Percentiles rank a stretch among this genome's conserved stretches.
Evolutionary conservation across 2,888 invertebrate genomes (phyloP).

Genomic region (Synanthedon vespiformis): DNA sequence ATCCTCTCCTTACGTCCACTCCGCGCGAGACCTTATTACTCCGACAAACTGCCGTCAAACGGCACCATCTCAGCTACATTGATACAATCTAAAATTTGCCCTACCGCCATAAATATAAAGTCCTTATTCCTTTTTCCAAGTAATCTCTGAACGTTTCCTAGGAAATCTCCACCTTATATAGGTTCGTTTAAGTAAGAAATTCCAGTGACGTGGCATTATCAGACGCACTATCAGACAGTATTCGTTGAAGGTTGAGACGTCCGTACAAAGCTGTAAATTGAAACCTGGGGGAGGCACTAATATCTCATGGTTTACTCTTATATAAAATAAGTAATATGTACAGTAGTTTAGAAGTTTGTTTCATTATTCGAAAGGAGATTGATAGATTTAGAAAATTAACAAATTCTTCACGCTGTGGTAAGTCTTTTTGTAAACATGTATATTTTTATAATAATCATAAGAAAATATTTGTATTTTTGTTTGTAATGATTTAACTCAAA

Average conservation of each 20-base stretch:
- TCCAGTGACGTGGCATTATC: constrained; percentile 30
- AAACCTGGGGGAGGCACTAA: constrained; percentile 48
- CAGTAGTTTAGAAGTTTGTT: not conserved
- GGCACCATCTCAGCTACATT: constrained; percentile 23
- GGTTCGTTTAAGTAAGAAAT: constrained; percentile 28
- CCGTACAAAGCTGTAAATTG: constrained; percentile 60
- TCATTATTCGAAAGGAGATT: no score
- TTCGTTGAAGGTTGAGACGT: constrained; percentile 53
- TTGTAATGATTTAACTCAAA: no score
- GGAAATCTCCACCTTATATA: constrained; percentile 29
- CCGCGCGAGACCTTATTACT: constrained; percentile 65
- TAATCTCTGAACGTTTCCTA: constrained; percentile 9
- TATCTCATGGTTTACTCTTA: constrained; percentile 22
- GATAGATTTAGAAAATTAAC: no score
- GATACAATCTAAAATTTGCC: constrained; percentile 21
- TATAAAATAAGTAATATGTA: not conserved
- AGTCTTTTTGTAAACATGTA: no score
- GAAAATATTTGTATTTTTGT: no score
- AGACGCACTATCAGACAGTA: constrained; percentile 43
- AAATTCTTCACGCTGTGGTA: no score
- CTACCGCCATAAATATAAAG: constrained; percentile 21
- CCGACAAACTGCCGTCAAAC: constrained; percentile 67
- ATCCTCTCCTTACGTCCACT: constrained; percentile 69
- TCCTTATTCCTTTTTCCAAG: constrained; percentile 18
- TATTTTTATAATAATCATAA: no score